phyloP scores from a whole-genome alignment of 2,113 vertebrate species.

The Charadrius vociferus region DNA sequence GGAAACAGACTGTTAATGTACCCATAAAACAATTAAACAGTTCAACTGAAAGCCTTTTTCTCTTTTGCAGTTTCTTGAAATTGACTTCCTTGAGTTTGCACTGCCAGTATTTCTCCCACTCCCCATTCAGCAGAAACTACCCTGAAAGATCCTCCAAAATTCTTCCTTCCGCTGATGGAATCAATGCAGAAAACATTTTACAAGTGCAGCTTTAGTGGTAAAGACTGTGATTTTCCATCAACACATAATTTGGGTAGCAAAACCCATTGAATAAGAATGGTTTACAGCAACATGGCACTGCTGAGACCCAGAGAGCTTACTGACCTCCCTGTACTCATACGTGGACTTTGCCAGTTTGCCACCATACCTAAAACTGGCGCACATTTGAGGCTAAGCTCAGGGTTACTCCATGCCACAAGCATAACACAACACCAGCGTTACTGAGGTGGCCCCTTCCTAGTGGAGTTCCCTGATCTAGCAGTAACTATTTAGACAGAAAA shows the following conservation, averaged over 20 bases:
- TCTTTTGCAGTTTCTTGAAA: not conserved
- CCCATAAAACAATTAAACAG: not conserved
- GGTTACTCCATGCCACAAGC: not conserved
- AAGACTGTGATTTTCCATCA: not conserved
- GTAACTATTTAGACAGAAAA: not conserved
- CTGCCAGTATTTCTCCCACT: not conserved
- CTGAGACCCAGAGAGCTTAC: not conserved
- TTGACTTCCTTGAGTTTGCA: not conserved
- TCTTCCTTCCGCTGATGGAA: accelerated
- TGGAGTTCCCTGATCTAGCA: not conserved
- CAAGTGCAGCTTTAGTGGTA: not conserved
- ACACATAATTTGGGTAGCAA: not conserved
- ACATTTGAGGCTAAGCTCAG: not conserved
- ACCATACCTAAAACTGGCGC: not conserved
- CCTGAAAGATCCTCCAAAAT: not conserved
- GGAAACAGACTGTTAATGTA: not conserved
- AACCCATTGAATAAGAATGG: not conserved
- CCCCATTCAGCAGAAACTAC: not conserved
- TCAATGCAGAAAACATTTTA: not conserved
- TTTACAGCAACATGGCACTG: not conserved
- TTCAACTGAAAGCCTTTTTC: not conserved
- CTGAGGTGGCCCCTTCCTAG: not conserved
- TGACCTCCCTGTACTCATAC: not conserved
- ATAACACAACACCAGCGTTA: not conserved
- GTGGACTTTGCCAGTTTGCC: not conserved